These are phyloP conservation scores for Stenichneumon culpator DNA, from an alignment of 2,888 invertebrate genomes.

Conservation along the genomic window DNA sequence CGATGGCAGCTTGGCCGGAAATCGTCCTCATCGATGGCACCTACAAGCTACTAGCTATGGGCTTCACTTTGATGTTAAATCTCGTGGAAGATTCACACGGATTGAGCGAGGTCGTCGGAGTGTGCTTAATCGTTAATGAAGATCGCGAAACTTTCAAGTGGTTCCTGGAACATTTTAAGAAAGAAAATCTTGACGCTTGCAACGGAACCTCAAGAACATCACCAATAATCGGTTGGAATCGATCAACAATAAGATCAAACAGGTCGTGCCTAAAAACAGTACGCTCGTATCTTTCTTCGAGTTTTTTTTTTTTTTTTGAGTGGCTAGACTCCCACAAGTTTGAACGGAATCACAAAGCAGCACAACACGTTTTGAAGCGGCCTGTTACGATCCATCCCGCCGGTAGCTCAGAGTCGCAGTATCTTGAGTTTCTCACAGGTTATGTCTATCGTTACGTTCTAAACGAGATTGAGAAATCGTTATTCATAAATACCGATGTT, in stretches of 20 bases:
- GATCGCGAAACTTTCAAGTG: slow-evolving; percentile 21
- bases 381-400: slow-evolving; percentile 9
- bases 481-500: not conserved
- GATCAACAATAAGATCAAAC: slow-evolving; percentile 63
- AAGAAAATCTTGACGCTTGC: slow-evolving; percentile 13
- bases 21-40: slow-evolving; percentile 32
- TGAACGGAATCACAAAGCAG: slow-evolving; percentile 41
- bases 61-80: slow-evolving; percentile 33
- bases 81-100: slow-evolving; percentile 31
- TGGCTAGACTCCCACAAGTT: slow-evolving; percentile 33
- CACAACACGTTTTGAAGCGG: slow-evolving; percentile 34
- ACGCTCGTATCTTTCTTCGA: slow-evolving; percentile 56
- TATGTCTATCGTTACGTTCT: slow-evolving; percentile 4
- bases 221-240: slow-evolving; percentile 68
- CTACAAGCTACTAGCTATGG: slow-evolving; percentile 15
- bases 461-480: slow-evolving; percentile 8
- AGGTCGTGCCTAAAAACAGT: slow-evolving; percentile 54
- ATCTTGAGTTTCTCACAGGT: slow-evolving; percentile 29
- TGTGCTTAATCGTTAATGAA: slow-evolving; percentile 1
- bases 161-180: slow-evolving; percentile 10
- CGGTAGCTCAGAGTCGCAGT: slow-evolving; percentile 29
- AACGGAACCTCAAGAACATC: slow-evolving; percentile 57
- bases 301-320: slow-evolving; percentile 54
- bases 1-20: slow-evolving; percentile 43
- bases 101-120: not conserved